A percentile compares a stretch with the other conserved stretches of the same genome.
Evolutionary conservation across 2,797 vertebrate species (phyloP).

Genomic region (Echiichthys vipera): DNA sequence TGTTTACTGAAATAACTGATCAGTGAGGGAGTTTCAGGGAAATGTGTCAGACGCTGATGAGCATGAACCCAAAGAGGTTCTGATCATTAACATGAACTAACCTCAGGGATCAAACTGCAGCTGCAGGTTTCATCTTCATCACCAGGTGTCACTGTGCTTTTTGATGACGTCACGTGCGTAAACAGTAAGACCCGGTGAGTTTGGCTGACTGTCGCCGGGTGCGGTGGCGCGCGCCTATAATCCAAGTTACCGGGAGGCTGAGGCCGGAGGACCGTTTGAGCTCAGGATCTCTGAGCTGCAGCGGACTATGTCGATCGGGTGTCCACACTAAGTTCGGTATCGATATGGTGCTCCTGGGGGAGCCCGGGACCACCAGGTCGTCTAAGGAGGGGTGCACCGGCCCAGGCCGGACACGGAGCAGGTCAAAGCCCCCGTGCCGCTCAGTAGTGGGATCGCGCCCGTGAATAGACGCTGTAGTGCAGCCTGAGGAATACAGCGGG

Average conservation of each 20-base stretch:
- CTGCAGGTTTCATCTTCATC: not conserved
- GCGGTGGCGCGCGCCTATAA: too few species aligned
- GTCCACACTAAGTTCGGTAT: constrained; percentile 69
- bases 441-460: constrained; percentile 78
- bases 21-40: too few species aligned
- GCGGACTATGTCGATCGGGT: constrained; percentile 61
- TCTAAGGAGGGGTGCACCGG: constrained; percentile 75
- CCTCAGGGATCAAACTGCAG: not conserved
- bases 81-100: too few species aligned
- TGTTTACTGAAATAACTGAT: too few species aligned
- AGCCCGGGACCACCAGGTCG: constrained; percentile 75
- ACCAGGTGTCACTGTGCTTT: not conserved
- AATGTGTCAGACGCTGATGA: too few species aligned
- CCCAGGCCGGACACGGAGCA: constrained; percentile 81
- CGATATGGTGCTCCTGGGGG: constrained; percentile 76
- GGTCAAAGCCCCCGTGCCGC: constrained; percentile 78
- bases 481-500: constrained; percentile 67
- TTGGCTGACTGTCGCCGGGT: fast-evolving
- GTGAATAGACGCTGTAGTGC: constrained; percentile 72
- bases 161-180: not conserved
- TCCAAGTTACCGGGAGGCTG: too few species aligned
- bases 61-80: too few species aligned
- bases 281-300: constrained; percentile 63
- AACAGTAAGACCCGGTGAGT: not conserved
- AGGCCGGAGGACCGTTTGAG: not conserved